Conservation (phyloP, 2,113 vertebrate genomes). For the Grammomys dolichurus region DNA sequence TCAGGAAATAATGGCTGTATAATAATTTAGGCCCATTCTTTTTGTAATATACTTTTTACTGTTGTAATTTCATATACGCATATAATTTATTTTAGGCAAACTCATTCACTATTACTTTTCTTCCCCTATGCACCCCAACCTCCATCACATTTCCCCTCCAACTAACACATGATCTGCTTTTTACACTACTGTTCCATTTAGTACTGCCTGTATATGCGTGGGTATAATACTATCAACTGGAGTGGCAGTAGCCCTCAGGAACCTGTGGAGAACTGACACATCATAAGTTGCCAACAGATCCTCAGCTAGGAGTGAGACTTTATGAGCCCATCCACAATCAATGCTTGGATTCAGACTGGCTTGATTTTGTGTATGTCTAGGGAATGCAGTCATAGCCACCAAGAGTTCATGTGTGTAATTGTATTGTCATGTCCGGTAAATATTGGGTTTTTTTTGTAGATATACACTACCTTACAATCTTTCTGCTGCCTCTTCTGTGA, state of each 20-base stretch:
- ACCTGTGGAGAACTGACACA: not conserved
- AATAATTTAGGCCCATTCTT: not conserved
- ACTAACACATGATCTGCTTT: not conserved
- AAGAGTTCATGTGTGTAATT: not conserved
- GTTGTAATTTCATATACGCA: not conserved
- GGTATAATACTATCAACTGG: not conserved
- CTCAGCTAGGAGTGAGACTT: not conserved
- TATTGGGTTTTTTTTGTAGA: not conserved
- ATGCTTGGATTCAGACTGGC: not conserved
- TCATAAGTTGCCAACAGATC: not conserved
- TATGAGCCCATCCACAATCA: not conserved
- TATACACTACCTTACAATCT: not conserved
- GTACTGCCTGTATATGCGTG: too few species aligned
- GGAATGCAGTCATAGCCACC: not conserved
- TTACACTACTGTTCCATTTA: not conserved
- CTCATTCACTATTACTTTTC: not conserved
- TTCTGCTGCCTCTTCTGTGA: not conserved
- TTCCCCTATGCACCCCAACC: fast-evolving
- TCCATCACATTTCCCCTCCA: not conserved
- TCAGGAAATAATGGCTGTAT: not conserved
- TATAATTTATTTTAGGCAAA: not conserved
- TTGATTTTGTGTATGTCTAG: not conserved
- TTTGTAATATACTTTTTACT: not conserved
- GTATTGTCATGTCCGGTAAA: not conserved
- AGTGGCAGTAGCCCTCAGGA: not conserved